Percentiles rank a stretch among this genome's conserved stretches.
phyloP scores from a whole-genome alignment of 2,113 vertebrate genomes.

The Spea bombifrons region DNA sequence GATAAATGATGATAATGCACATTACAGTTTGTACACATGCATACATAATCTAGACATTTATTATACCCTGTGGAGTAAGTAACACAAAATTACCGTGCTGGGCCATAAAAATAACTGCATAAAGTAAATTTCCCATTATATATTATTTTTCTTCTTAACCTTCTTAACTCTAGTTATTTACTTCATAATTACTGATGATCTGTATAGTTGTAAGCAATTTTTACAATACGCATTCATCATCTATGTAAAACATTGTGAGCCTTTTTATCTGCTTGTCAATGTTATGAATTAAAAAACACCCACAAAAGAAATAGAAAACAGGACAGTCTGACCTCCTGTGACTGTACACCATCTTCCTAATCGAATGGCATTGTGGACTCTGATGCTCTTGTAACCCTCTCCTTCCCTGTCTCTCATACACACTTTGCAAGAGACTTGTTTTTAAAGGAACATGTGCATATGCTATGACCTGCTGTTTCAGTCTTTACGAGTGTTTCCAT shows the following conservation, averaged over 20 bases:
- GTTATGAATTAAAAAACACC: no score
- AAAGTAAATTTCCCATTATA: constrained; percentile 30
- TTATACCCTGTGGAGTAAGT: constrained; percentile 17
- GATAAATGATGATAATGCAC: constrained; percentile 23
- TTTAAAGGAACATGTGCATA: no score
- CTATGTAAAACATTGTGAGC: constrained; percentile 1
- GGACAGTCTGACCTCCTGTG: no score
- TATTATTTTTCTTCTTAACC: constrained; percentile 13
- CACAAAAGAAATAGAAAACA: no score
- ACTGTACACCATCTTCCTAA: no score
- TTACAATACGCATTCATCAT: constrained; percentile 22
- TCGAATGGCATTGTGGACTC: no score
- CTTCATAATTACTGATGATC: constrained; percentile 33
- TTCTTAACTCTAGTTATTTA: constrained; percentile 26
- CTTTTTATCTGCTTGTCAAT: no score
- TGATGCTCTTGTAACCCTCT: no score
- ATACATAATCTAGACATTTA: constrained; percentile 36
- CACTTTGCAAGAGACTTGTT: no score
- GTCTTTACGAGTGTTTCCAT: no score
- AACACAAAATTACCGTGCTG: constrained; percentile 7
- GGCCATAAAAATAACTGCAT: constrained; percentile 35
- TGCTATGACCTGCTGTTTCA: no score
- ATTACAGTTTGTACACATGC: constrained; percentile 1
- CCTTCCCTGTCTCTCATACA: no score
- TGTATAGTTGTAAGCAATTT: constrained; percentile 32